phyloP scores from a whole-genome alignment of 2,797 vertebrate species.

The Gallirallus australis region DNA sequence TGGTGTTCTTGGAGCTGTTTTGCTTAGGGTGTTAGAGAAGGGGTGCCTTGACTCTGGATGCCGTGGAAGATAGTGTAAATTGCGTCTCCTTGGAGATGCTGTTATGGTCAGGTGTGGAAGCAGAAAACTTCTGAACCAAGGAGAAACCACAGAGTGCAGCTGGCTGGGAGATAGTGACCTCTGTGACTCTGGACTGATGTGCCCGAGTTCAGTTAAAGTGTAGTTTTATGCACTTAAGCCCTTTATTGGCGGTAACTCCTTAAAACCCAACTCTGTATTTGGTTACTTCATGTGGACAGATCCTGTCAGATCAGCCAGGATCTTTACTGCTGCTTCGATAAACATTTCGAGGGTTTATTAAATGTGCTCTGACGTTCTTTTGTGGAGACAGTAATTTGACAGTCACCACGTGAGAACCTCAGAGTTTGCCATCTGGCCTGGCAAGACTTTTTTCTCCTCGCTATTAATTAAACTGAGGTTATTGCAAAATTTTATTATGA shows the following conservation, averaged over 20 bases:
- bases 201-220: not conserved
- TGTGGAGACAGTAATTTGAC: conserved; percentile 6
- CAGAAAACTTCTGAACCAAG: not conserved
- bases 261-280: not conserved
- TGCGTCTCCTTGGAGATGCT: not conserved
- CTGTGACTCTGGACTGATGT: not conserved
- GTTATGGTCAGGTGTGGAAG: not conserved
- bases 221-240: not conserved
- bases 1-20: not conserved
- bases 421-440: conserved; percentile 14
- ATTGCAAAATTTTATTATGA: conserved; percentile 45
- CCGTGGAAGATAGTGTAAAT: fast-evolving
- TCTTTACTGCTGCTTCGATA: not conserved
- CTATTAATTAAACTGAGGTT: conserved; percentile 53
- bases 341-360: conserved; percentile 14
- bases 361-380: not conserved
- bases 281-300: not conserved
- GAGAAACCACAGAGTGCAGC: not conserved
- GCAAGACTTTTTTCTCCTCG: conserved; percentile 7
- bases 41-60: fast-evolving
- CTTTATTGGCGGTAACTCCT: not conserved
- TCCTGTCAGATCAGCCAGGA: not conserved
- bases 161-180: not conserved
- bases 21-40: not conserved
- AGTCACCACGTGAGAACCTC: not conserved